Percentiles rank a stretch among this genome's conserved stretches.
Conservation (phyloP, 2,113 vertebrate genomes). For the Oceanites oceanicus region DNA sequence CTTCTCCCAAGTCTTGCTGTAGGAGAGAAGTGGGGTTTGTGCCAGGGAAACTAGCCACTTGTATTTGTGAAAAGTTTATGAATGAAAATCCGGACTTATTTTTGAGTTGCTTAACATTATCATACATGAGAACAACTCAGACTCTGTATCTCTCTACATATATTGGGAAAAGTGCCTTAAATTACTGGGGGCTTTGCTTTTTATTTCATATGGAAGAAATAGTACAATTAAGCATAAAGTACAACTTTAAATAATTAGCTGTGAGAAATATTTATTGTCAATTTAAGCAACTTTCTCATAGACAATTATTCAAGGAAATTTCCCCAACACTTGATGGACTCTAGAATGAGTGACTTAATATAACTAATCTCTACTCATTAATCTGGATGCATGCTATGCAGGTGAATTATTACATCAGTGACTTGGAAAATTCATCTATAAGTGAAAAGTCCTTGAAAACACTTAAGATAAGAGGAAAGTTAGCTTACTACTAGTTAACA, state of each 20-base stretch:
- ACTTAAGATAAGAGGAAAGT: background rate
- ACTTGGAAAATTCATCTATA: background rate
- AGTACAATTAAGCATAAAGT: background rate
- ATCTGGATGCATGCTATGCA: background rate
- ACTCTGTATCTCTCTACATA: fast-evolving
- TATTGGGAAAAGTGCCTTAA: background rate
- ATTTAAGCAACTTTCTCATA: background rate
- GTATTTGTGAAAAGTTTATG: background rate
- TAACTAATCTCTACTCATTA: background rate
- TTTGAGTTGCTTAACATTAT: background rate
- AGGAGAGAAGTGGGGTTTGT: background rate
- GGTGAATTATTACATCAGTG: background rate
- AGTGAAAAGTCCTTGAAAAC: background rate
- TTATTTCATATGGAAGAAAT: background rate
- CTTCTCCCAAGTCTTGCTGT: background rate
- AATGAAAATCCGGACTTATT: background rate
- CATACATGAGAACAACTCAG: background rate
- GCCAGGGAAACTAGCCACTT: background rate
- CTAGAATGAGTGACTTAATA: background rate
- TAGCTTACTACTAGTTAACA: background rate
- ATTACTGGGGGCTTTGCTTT: background rate
- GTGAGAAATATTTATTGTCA: background rate
- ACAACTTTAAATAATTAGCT: background rate
- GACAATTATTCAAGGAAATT: background rate
- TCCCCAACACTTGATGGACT: background rate